phyloP scores from a whole-genome alignment of 2,888 invertebrate genomes.

The Acleris holmiana region DNA sequence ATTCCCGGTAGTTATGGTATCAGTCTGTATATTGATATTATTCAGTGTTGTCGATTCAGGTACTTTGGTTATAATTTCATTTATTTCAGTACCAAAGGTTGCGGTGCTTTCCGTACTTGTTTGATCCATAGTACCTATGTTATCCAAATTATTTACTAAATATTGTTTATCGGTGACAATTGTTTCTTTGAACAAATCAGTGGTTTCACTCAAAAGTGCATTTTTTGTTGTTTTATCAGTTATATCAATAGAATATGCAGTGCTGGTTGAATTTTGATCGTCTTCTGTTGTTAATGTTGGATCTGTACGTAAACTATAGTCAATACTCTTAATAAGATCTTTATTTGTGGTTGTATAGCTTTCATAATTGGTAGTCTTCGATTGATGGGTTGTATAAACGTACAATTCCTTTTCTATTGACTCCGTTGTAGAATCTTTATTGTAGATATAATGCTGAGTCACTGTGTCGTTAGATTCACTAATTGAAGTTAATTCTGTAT shows the following conservation, averaged over 20 bases:
- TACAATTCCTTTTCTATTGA: neutral
- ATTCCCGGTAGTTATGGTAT: neutral
- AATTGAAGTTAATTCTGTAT: conserved; percentile 6
- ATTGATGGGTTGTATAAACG: neutral
- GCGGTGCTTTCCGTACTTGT: no score
- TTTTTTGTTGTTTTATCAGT: neutral
- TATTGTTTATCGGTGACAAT: no score
- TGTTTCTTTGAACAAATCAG: no score
- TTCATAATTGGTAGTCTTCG: neutral
- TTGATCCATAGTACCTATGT: no score
- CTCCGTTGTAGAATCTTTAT: conserved; percentile 2
- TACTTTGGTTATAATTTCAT: no score
- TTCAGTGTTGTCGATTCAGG: no score
- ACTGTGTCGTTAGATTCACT: neutral
- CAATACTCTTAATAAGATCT: neutral
- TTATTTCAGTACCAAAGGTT: no score
- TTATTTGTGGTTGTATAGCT: neutral
- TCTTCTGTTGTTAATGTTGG: conserved; percentile 2
- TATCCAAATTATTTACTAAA: no score
- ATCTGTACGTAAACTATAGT: neutral
- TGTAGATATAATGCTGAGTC: neutral
- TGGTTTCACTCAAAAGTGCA: neutral
- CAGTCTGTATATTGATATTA: conserved; percentile 5
- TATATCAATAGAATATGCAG: neutral
- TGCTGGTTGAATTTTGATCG: neutral